Base-by-base conservation (phyloP, 2,888 invertebrate genomes). In the Rhagium mordax region DNA sequence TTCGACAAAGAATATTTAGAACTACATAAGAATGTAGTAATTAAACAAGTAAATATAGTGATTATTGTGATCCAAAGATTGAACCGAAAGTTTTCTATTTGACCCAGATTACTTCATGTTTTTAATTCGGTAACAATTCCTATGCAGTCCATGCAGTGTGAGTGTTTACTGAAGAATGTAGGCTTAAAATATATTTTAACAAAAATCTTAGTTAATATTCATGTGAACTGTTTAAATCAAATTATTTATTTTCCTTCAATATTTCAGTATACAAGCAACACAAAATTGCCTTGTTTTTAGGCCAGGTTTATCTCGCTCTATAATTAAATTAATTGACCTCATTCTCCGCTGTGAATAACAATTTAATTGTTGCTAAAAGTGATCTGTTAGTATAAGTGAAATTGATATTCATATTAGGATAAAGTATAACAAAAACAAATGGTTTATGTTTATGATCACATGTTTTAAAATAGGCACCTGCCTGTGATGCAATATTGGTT, bases 301-400 rank as follows among this genome's bases (percentile, higher is more conserved):
- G 47, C 47, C 29, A 47, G 41, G 21, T 61, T 47, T 21, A 61
- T 47, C 47, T 20, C 61, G 24, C 47, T 41, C 61, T 61, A 61
- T 47, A 61, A 20, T 20, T 61, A 61, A 61, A 21, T 59, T 27
- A 33, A 27, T 33, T 47, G 61, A 61, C 61, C 61, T 41, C 47
- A 61, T 61, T 61, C 61, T 18, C 21, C 1, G 47, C 27, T 21
- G 41, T 47, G 47, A 61, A 41, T 41, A 61, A 61, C 61, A 61
- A 47, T 61, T n/a, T 21, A 61, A 61, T 47, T 61, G 61, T 61
- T 61, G 47, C 18, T 61, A 10, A 8, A 61, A 47, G 33, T 41
- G 41, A 41, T 41, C 41, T 41, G 41, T 41, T 41, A 41, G 4
- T 41, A n/a, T 41, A 41, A n/a, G 41, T 41, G 10, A 0, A 41